phyloP scores from a whole-genome alignment of 2,888 invertebrate species.

The Malacosoma neustria region DNA sequence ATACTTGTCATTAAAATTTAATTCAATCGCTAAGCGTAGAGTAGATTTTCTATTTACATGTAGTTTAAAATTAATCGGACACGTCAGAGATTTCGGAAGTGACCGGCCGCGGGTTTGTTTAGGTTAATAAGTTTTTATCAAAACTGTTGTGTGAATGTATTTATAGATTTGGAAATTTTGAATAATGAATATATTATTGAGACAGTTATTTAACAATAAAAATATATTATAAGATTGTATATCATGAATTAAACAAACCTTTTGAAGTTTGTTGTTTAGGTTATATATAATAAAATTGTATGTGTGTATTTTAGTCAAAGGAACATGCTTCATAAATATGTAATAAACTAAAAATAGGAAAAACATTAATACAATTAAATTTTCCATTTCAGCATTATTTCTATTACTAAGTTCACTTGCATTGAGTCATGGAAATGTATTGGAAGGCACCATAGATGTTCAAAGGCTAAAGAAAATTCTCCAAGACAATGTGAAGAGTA shows the following conservation, averaged over 20 bases:
- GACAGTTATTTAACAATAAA: too few species aligned
- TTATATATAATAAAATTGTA: slow-evolving; percentile 1
- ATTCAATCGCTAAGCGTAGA: too few species aligned
- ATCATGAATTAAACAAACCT: too few species aligned
- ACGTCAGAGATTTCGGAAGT: slow-evolving; percentile 39
- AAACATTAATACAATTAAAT: too few species aligned
- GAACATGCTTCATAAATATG: too few species aligned
- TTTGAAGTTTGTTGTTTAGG: slow-evolving; percentile 1
- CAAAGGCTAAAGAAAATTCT: slow-evolving; percentile 51
- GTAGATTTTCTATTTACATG: slow-evolving; percentile 1
- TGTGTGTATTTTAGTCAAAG: too few species aligned
- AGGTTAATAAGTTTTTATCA: slow-evolving; percentile 23
- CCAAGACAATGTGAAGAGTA: slow-evolving; percentile 63
- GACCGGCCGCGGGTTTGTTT: slow-evolving; percentile 13
- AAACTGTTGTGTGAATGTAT: too few species aligned
- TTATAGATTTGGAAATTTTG: too few species aligned
- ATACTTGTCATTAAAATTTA: too few species aligned
- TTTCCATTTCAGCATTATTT: slow-evolving; percentile 38
- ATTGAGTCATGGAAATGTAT: slow-evolving; percentile 37
- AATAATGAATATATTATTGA: too few species aligned
- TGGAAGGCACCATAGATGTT: slow-evolving; percentile 55
- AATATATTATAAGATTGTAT: too few species aligned
- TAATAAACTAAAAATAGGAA: too few species aligned
- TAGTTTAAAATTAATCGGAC: slow-evolving; percentile 26
- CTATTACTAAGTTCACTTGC: slow-evolving; percentile 36